Evolutionary conservation across 1,140 invertebrate genomes (phyloP), one percentile per base, ranked within the genome.

Genomic region (Drosophila obscura): DNA sequence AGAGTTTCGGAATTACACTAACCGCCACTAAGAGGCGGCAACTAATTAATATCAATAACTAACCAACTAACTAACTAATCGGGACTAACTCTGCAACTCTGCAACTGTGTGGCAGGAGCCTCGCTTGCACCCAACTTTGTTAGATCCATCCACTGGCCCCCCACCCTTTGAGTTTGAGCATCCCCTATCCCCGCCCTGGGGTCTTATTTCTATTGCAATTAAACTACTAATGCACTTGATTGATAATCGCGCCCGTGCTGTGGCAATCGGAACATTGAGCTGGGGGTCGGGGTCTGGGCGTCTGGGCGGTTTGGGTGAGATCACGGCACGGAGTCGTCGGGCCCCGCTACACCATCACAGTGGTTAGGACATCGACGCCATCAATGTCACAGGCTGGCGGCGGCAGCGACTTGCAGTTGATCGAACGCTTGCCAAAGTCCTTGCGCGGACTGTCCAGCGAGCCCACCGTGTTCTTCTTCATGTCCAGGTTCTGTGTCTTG

Each of bases 391-490:
- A 76, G 2, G 81, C 69, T 13, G 91, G n/a, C 48, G 91, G 92
- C 35, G 93, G 93, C 79, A 92, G 66, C 50, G 91, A 84, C 69
- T 92, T 90, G 73, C 91, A 92, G 56, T 92, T 92, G 35, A 92
- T 92, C 6, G 91, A 91, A 9, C 95, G 95, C 92, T 96, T 96
- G 68, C 94, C 95, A 92, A 96, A 96, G 79, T 96, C 96, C 92
- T 96, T 96, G 80, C 95, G 94, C 8, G 94, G 94, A 87, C 95
- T 95, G 77, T 95, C 94, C 66, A 94, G 94, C 43, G 95, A 95
- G 72, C 95, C 94, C 56, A 95, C 95, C 13, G 95, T 96, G 91
- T 96, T 96, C 91, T 96, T 96, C 64, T 95, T 93, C 82, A 96
- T 95, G 89, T 96, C 96, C 31, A 94, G 93, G 92, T 95, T 95